Base-by-base conservation (phyloP, 1,140 invertebrate genomes). In the Tetragonula clypearis region DNA sequence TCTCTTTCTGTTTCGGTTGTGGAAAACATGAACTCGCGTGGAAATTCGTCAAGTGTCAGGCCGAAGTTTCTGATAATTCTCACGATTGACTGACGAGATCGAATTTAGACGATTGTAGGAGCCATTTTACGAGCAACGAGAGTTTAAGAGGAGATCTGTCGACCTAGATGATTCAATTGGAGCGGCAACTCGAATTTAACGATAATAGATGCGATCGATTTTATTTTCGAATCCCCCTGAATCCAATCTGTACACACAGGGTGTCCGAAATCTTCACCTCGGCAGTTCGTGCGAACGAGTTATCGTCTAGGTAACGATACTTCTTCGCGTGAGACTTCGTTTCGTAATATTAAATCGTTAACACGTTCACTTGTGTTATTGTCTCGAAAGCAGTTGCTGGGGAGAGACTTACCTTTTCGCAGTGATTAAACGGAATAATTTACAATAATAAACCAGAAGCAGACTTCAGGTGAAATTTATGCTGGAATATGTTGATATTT, bases 101-200 rank as follows among this genome's bases (percentile, higher is more conserved):
- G 74, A 60, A 75, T 75, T 75, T 74, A 74, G 35, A 35, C 14
- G 12, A 23, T 19, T 53, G 72, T 26, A 26, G 15, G 53, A 41
- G 55, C 26, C 12, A 55, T 75, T 75, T 75, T 75, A 35, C 55
- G n/a, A 17, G 73, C 73, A 58, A 2, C 55, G 73, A 21, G 73
- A 21, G n/a, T 30, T 30, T 21, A 35, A 19, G 55, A 75, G 73
- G 35, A 35, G 9, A n/a, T 26, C 26, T 30, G 73, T 30, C 73
- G 26, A 58, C 23, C 21, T 30, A 21, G 30, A 60, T 60, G 21
- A 35, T 76, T 60, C 30, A 41, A 60, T 60, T 35, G 55, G 19
- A 21, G 26, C 49, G n/a, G 73, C 15, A 21, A 58, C 55, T 21
- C 26, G 19, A 56, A 58, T 75, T 58, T 26, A 75, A 58, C 55